Percentiles rank a stretch among this genome's conserved stretches.
These are phyloP conservation scores for Microvelia longipes DNA, from an alignment of 1,140 invertebrate genomes.

Conservation along the genomic window DNA sequence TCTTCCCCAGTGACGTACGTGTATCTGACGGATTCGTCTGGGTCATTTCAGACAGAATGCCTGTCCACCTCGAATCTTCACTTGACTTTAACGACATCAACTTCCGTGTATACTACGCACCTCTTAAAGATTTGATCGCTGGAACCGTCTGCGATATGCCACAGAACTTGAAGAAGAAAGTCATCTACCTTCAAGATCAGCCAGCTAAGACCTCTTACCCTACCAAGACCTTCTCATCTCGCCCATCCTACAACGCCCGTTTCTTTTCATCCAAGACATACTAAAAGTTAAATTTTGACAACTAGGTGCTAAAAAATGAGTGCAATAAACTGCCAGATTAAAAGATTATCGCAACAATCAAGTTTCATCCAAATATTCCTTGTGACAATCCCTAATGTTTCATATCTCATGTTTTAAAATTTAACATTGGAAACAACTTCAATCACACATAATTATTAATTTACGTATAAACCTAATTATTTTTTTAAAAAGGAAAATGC, in stretches of 20 bases:
- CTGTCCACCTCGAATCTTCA: slow-evolving; percentile 50
- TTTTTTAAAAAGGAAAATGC: too few species aligned
- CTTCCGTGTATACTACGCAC: slow-evolving; percentile 54
- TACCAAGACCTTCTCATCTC: neutral
- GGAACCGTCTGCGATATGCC: slow-evolving; percentile 51
- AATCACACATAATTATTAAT: too few species aligned
- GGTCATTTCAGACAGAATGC: slow-evolving; percentile 67
- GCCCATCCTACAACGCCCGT: neutral
- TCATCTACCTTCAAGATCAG: neutral
- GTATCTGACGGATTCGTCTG: slow-evolving; percentile 45
- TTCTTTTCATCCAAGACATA: too few species aligned
- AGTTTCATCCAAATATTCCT: too few species aligned
- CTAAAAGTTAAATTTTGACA: too few species aligned
- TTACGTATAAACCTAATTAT: too few species aligned
- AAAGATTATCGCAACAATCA: too few species aligned
- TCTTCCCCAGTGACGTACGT: slow-evolving; percentile 64
- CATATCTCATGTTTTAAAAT: too few species aligned
- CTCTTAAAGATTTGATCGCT: slow-evolving; percentile 42
- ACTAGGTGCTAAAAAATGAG: too few species aligned
- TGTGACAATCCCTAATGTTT: too few species aligned
- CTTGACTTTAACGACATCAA: slow-evolving; percentile 60
- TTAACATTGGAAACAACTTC: too few species aligned
- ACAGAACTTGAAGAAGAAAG: neutral
- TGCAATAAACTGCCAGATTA: too few species aligned
- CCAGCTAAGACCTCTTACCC: neutral